A percentile compares a stretch with the other conserved stretches of the same genome.
phyloP scores from a whole-genome alignment of 2,113 vertebrate species.

The Charadrius vociferus region DNA sequence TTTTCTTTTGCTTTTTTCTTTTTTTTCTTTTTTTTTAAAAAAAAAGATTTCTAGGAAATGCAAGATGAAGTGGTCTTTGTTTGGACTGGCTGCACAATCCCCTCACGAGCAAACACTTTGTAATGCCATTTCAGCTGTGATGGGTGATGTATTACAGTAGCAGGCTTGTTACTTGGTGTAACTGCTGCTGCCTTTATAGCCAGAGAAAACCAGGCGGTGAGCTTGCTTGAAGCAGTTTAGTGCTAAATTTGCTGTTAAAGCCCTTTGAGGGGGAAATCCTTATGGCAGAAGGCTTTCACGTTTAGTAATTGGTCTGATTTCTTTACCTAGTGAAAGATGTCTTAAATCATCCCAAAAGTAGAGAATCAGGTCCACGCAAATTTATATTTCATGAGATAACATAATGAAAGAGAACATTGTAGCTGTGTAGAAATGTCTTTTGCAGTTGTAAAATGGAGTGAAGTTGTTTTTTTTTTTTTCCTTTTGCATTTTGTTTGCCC shows the following conservation, averaged over 20 bases:
- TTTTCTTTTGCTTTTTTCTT: neutral
- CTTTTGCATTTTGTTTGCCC: neutral
- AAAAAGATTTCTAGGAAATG: constrained; percentile 73
- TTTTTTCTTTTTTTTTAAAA: neutral
- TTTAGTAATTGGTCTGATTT: constrained; percentile 29
- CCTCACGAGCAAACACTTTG: constrained; percentile 51
- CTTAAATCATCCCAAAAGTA: neutral
- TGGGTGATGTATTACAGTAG: constrained; percentile 57
- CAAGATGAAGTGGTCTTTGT: constrained; percentile 73
- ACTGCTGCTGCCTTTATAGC: constrained; percentile 24
- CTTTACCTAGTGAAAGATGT: neutral
- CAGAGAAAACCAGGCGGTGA: neutral
- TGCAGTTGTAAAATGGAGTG: neutral
- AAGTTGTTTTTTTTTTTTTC: neutral
- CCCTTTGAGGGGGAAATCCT: neutral
- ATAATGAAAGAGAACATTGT: neutral
- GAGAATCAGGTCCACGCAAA: neutral
- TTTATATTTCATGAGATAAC: neutral
- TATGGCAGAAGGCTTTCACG: neutral
- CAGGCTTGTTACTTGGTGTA: constrained; percentile 42
- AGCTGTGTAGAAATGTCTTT: neutral
- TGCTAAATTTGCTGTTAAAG: neutral
- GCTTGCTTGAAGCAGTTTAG: neutral
- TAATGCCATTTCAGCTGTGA: constrained; percentile 49
- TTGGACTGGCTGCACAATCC: constrained; percentile 13